Evolutionary conservation across 2,888 invertebrate genomes (phyloP).

Genomic region (Synanthedon andrenaeformis): DNA sequence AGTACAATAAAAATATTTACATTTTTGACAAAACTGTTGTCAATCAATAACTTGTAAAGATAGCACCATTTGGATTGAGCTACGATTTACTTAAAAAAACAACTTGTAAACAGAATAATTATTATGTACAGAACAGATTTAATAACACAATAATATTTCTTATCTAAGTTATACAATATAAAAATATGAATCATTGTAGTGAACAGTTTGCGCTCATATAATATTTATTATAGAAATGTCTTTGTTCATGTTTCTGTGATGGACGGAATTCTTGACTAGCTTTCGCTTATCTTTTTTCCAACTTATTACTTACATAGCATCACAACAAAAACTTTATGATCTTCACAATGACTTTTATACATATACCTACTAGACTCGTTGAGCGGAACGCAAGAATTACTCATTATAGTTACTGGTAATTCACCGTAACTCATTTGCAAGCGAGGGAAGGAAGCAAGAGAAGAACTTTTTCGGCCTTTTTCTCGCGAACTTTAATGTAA

Average conservation of each 20-base stretch:
- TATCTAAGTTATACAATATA: background rate
- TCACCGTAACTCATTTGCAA: too few species aligned
- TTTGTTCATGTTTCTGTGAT: conserved; percentile 1
- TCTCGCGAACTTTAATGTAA: too few species aligned
- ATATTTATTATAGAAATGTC: too few species aligned
- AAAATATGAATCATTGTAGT: too few species aligned
- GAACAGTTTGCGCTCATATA: too few species aligned
- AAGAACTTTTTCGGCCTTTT: too few species aligned
- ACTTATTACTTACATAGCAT: background rate
- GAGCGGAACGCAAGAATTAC: too few species aligned
- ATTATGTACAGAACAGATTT: background rate
- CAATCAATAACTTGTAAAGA: conserved; percentile 5
- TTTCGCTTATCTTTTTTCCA: conserved; percentile 22
- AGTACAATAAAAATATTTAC: conserved; percentile 9
- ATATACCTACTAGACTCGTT: too few species aligned
- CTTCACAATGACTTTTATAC: too few species aligned
- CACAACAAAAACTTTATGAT: too few species aligned
- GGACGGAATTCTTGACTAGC: conserved; percentile 27
- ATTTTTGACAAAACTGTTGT: conserved; percentile 8
- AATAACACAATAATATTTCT: background rate
- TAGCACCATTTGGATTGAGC: conserved; percentile 50
- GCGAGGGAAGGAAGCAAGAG: too few species aligned
- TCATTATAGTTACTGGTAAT: too few species aligned
- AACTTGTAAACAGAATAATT: background rate
- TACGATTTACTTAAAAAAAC: conserved; percentile 10